Base-by-base conservation (phyloP, 2,888 invertebrate genomes). In the Andrena minutula region DNA sequence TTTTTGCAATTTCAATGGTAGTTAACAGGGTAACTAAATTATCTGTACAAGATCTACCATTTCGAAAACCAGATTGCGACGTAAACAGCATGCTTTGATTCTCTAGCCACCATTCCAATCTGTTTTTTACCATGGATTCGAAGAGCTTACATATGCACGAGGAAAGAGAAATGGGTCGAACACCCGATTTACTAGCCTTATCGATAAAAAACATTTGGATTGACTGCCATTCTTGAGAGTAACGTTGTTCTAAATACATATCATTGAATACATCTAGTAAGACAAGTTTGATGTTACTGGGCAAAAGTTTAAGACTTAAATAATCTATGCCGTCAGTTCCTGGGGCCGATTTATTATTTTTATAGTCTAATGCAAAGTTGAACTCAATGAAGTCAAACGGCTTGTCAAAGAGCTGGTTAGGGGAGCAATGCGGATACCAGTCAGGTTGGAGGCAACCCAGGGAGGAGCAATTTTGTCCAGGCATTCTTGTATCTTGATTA, bases 391-490 rank as follows among this genome's bases (percentile, higher is more conserved):
- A 68, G 12, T 68, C 53, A 12, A 56, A 68, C 3, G 10, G n/a
- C 6, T 5, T 32, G 23, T 35, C 53, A 56, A 53, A 56, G 16
- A 35, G 30, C 8, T 7, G 4, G 5, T 51, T 68, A 23, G 20
- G 3, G 4, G 1, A 23, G 2, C 68, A 32, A 2, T 23, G 20
- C 10, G 35, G 53, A 0, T 23, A 1, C 30, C 23, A 30, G 20
- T 68, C 20, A 4, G 68, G 7, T 68, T n/a, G 2, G 2, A 1
- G 4, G 6, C 32, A 51, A 53, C 56, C 68, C 68, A 56, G 8
- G 51, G 66, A 10, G 66, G 68, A 30, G 61, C 61, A 35, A 61
- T 61, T 61, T 61, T 61, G n/a, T 61, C 32, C n/a, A 61, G n/a
- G 7, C 32, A 61, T 61, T 61, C 61, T 2, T 61, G 32, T n/a